Percentiles rank a stretch among this genome's conserved stretches.
Conservation (phyloP, 1,140 invertebrate species). For the Trichonephila clavata region DNA sequence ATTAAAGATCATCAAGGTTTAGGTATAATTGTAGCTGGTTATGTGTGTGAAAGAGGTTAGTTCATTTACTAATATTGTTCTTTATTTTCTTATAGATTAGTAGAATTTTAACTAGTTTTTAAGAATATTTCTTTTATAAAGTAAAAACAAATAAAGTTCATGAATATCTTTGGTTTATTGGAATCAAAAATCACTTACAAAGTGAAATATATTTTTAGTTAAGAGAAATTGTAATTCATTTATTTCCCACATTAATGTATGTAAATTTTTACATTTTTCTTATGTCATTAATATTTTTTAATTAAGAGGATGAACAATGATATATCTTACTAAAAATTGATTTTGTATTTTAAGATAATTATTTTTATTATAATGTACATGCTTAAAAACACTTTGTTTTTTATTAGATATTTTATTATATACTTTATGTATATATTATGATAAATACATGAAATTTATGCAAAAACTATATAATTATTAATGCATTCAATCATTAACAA, state of each 20-base stretch:
- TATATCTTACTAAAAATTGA: background rate
- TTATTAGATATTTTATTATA: background rate
- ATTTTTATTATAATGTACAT: background rate
- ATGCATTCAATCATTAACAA: too few species aligned
- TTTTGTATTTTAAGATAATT: background rate
- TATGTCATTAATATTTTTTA: too few species aligned
- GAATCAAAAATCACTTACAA: too few species aligned
- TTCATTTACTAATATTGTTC: background rate
- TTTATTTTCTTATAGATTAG: background rate
- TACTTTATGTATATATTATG: too few species aligned
- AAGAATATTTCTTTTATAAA: background rate
- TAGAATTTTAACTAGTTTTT: background rate
- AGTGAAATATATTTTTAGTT: too few species aligned
- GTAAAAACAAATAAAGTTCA: background rate
- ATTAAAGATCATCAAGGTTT: conserved; percentile 96
- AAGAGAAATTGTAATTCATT: too few species aligned
- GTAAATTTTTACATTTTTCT: too few species aligned
- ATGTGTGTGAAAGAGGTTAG: conserved; percentile 92
- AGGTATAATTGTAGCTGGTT: conserved; percentile 99
- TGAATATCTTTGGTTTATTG: too few species aligned
- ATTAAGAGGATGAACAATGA: too few species aligned
- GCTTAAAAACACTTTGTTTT: background rate
- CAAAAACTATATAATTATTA: too few species aligned
- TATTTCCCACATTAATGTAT: too few species aligned
- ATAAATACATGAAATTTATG: background rate